Evolutionary conservation across 2,888 invertebrate species (phyloP).

Genomic region (Nesidiocoris tenuis): DNA sequence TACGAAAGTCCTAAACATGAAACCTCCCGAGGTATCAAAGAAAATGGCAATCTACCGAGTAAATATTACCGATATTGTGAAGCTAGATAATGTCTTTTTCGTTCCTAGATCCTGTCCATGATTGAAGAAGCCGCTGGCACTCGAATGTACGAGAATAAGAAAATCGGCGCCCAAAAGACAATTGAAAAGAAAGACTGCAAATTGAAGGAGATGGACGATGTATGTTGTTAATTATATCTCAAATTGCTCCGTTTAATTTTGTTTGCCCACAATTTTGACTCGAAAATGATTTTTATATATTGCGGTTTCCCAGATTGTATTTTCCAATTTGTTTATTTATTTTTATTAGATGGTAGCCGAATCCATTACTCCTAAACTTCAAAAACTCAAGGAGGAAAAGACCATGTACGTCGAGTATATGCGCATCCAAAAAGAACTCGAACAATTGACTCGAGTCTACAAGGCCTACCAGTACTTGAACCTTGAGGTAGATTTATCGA

Average conservation of each 20-base stretch:
- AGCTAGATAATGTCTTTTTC: constrained; percentile 6
- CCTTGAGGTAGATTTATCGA: constrained; percentile 56
- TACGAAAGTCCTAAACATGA: constrained; percentile 98
- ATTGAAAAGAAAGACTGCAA: constrained; percentile 92
- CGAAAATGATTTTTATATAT: too few species aligned
- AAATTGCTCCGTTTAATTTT: too few species aligned
- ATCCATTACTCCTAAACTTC: constrained; percentile 86
- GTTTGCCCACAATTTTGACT: too few species aligned
- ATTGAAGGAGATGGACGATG: constrained; percentile 78
- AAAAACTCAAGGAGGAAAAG: constrained; percentile 81
- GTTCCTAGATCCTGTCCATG: constrained; percentile 81
- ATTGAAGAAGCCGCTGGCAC: constrained; percentile 99
- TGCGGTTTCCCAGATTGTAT: too few species aligned
- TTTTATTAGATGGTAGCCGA: constrained; percentile 66
- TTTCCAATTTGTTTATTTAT: not conserved
- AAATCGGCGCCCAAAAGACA: constrained; percentile 77
- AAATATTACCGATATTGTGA: constrained; percentile 1
- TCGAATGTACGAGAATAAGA: constrained; percentile 92
- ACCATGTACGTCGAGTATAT: constrained; percentile 84
- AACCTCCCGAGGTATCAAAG: constrained; percentile 92
- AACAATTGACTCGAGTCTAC: constrained; percentile 72
- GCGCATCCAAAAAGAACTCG: constrained; percentile 78
- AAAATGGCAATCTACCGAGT: too few species aligned
- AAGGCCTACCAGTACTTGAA: constrained; percentile 70
- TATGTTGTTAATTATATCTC: too few species aligned